Evolutionary conservation across 2,888 invertebrate species (phyloP).

Genomic region (Brachynemurus nebulosus): DNA sequence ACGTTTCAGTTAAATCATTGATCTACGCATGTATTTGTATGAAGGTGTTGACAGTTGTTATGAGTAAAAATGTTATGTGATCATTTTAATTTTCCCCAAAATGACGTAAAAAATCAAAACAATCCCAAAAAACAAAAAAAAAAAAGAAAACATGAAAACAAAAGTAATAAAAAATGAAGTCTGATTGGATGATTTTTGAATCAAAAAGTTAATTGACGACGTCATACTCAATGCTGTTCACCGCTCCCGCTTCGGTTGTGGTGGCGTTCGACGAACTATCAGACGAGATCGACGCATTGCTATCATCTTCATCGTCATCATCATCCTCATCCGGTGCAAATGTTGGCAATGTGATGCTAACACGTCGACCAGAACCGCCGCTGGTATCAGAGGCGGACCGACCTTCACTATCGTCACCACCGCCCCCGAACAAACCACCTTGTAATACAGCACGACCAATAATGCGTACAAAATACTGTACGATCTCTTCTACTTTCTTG

Average conservation of each 20-base stretch:
- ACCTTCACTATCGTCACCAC: conserved; percentile 31
- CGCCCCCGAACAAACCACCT: conserved; percentile 39
- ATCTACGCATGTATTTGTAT: no score
- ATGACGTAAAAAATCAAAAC: no score
- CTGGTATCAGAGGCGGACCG: conserved; percentile 26
- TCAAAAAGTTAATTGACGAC: no score
- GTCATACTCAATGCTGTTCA: conserved; percentile 5
- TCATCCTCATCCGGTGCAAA: conserved; percentile 53
- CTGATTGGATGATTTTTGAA: no score
- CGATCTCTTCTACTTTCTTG: conserved; percentile 9
- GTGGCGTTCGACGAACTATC: background rate
- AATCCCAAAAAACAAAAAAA: no score
- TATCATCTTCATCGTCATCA: conserved; percentile 38
- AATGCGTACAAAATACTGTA: conserved; percentile 39
- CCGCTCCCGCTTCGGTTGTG: background rate
- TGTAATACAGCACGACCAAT: conserved; percentile 61
- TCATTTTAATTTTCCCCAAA: no score
- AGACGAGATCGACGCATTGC: conserved; percentile 10
- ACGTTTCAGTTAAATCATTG: no score
- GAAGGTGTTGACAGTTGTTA: no score
- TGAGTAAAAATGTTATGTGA: no score
- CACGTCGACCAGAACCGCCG: conserved; percentile 35
- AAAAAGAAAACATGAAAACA: no score
- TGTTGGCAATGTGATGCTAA: conserved; percentile 50
- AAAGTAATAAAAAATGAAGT: no score